These are phyloP conservation scores for Nicator chloris DNA, from an alignment of 2,113 vertebrate genomes.

Conservation along the genomic window DNA sequence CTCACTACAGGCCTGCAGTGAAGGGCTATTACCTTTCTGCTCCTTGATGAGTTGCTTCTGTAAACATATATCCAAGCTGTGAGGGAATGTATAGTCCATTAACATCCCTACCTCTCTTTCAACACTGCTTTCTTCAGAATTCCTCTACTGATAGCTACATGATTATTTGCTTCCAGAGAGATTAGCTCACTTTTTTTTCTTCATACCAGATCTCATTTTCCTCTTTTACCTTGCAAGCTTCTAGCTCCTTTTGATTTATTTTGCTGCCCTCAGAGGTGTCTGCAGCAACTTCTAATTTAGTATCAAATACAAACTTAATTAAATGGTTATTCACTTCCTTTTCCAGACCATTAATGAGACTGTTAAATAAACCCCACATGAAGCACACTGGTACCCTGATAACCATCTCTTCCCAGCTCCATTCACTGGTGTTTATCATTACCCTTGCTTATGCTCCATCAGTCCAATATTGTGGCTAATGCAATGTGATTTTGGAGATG, in stretches of 20 bases:
- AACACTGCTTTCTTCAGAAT: conserved; percentile 18
- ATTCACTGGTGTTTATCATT: conserved; percentile 23
- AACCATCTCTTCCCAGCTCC: conserved; percentile 14
- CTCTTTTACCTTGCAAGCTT: conserved; percentile 1
- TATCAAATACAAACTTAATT: conserved; percentile 58
- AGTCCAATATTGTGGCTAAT: conserved; percentile 30
- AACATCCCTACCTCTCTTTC: conserved; percentile 37
- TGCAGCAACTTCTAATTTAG: conserved; percentile 55
- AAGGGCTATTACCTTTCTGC: conserved; percentile 36
- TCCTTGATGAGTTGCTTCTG: conserved; percentile 28
- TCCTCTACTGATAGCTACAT: neutral
- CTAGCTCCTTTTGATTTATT: conserved; percentile 57
- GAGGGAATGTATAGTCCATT: conserved; percentile 47
- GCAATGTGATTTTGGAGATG: conserved; percentile 7
- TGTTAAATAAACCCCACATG: conserved; percentile 45
- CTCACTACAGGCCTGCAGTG: neutral
- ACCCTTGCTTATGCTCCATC: conserved; percentile 38
- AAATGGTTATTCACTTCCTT: conserved; percentile 52
- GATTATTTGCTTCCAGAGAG: conserved; percentile 28
- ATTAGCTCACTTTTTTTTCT: neutral
- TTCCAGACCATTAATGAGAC: conserved; percentile 55
- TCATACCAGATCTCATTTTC: conserved; percentile 40
- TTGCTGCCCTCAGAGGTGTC: conserved; percentile 15
- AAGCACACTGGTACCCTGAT: conserved; percentile 35
- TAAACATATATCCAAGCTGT: conserved; percentile 21